These are phyloP conservation scores for Andrena chrysosceles DNA, from an alignment of 2,888 invertebrate genomes.

Conservation along the genomic window DNA sequence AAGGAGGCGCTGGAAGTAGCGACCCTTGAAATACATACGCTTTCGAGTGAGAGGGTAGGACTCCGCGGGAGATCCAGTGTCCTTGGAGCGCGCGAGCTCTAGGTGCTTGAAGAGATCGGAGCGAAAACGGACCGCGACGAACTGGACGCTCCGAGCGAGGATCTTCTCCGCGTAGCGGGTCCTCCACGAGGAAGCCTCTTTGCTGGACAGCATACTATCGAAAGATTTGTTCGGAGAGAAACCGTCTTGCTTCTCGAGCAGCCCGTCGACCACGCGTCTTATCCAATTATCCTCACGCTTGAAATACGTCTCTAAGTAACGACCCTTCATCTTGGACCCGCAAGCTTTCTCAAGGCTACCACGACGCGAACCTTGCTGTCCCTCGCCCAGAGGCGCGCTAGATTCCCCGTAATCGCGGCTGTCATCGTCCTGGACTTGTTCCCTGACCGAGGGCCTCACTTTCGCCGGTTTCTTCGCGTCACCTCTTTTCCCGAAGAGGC, in stretches of 20 bases:
- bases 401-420: not conserved
- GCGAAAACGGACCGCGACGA: slow-evolving; percentile 33
- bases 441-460: slow-evolving; percentile 27
- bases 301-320: slow-evolving; percentile 58
- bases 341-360: slow-evolving; percentile 15
- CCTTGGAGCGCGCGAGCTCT: not conserved
- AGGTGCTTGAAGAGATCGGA: slow-evolving; percentile 19
- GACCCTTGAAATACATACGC: slow-evolving; percentile 53
- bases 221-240: slow-evolving; percentile 1
- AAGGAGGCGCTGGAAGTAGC: slow-evolving; percentile 56
- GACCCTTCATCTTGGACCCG: slow-evolving; percentile 49
- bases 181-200: slow-evolving; percentile 26
- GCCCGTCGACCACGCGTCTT: slow-evolving; percentile 20
- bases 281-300: slow-evolving; percentile 51
- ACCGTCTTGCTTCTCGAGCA: slow-evolving; percentile 30
- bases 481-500: slow-evolving; percentile 23
- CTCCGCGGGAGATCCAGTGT: not conserved
- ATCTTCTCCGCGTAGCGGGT: slow-evolving; percentile 63
- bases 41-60: slow-evolving; percentile 7
- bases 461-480: slow-evolving; percentile 33
- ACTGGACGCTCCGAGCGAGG: slow-evolving; percentile 33
- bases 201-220: slow-evolving; percentile 6
- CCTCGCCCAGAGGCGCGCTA: not conserved
- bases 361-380: slow-evolving; percentile 21
- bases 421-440: slow-evolving; percentile 13